A percentile compares a stretch with the other conserved stretches of the same genome.
Conservation (phyloP, 2,113 vertebrate species). For the Stigmatopora nigra region DNA sequence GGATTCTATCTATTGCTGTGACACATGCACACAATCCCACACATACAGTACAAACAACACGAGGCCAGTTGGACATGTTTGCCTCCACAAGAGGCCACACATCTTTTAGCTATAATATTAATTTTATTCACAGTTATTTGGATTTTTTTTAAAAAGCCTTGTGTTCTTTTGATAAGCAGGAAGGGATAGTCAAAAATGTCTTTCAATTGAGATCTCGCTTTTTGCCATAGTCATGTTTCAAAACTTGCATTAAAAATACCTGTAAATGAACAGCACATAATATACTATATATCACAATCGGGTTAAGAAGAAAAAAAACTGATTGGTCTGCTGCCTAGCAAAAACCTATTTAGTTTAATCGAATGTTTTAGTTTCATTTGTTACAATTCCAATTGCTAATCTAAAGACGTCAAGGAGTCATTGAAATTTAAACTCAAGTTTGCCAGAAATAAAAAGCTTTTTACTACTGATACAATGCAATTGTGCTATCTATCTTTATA, state of each 20-base stretch:
- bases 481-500: neutral
- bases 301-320: neutral
- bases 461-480: neutral
- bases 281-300: neutral
- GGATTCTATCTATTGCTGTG: constrained; percentile 34
- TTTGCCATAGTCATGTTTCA: neutral
- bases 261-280: neutral
- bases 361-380: neutral
- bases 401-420: neutral
- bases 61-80: constrained; percentile 5
- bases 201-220: neutral
- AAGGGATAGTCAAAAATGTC: neutral
- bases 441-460: neutral
- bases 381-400: no score
- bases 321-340: neutral
- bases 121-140: constrained; percentile 19
- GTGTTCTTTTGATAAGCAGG: neutral
- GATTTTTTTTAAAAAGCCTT: constrained; percentile 9
- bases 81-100: constrained; percentile 5
- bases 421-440: neutral
- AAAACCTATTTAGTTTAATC: neutral
- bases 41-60: constrained; percentile 7
- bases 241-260: neutral
- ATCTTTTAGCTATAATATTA: constrained; percentile 17
- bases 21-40: constrained; percentile 12